Evolutionary conservation across 2,888 invertebrate species (phyloP).

Genomic region (Spatulosminthurus flaviceps): DNA sequence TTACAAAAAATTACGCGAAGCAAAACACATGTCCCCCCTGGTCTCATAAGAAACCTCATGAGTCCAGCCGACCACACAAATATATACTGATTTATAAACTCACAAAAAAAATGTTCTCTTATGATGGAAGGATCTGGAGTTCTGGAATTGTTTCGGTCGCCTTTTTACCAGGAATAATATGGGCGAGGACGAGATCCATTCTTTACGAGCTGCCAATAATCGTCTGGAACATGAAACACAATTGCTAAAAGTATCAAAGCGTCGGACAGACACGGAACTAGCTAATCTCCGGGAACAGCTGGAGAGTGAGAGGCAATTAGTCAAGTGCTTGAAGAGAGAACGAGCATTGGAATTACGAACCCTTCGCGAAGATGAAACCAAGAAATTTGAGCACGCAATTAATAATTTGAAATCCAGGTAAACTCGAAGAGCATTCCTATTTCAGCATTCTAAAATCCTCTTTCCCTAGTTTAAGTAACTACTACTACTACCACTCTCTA

Average conservation of each 20-base stretch:
- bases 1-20: no score
- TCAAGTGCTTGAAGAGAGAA: slow-evolving; percentile 40
- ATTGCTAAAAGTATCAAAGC: slow-evolving; percentile 48
- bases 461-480: no score
- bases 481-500: no score
- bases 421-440: not conserved
- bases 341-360: slow-evolving; percentile 35
- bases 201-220: slow-evolving; percentile 53
- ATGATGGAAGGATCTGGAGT: slow-evolving; percentile 26
- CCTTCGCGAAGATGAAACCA: slow-evolving; percentile 43
- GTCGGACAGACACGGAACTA: slow-evolving; percentile 54
- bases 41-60: not conserved
- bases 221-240: slow-evolving; percentile 56
- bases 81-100: not conserved
- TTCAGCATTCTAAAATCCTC: not conserved
- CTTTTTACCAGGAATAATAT: slow-evolving; percentile 11
- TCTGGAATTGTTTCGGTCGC: slow-evolving; percentile 44
- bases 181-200: slow-evolving; percentile 53
- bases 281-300: slow-evolving; percentile 44
- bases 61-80: no score
- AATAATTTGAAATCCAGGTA: slow-evolving; percentile 52
- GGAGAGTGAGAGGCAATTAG: slow-evolving; percentile 47
- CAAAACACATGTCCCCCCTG: not conserved
- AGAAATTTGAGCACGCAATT: slow-evolving; percentile 48
- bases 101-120: not conserved